Percentiles rank a stretch among this genome's conserved stretches.
These are phyloP conservation scores for Perca flavescens DNA, from an alignment of 2,113 vertebrate species.

Conservation along the genomic window DNA sequence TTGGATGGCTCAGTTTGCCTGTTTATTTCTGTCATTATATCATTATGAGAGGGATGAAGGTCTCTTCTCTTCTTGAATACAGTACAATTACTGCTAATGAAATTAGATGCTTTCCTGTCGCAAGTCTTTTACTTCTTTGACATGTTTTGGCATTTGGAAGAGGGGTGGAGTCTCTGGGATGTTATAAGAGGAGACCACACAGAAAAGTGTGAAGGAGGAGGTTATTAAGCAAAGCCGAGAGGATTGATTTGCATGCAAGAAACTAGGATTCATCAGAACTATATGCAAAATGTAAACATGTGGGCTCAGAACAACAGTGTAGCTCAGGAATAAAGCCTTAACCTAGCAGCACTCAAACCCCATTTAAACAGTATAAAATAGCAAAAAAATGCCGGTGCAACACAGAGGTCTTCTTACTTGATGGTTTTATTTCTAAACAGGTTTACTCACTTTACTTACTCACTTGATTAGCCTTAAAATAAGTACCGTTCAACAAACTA, in stretches of 20 bases:
- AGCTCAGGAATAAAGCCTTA: constrained; percentile 3
- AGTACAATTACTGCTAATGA: constrained; percentile 72
- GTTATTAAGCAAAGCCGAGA: constrained; percentile 16
- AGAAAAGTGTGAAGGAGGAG: constrained; percentile 41
- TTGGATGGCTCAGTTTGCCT: constrained; percentile 43
- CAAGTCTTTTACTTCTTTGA: constrained; percentile 53
- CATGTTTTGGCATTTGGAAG: constrained; percentile 52
- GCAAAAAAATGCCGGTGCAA: too few species aligned
- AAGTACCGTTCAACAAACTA: constrained; percentile 2
- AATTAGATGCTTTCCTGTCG: constrained; percentile 69
- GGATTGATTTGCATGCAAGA: constrained; percentile 2
- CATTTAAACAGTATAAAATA: background rate
- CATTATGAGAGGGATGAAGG: constrained; percentile 64
- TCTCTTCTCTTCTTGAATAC: constrained; percentile 57
- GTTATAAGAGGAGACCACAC: constrained; percentile 61
- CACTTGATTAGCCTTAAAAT: constrained; percentile 7
- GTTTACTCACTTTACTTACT: background rate
- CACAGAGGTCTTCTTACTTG: too few species aligned
- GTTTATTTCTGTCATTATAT: constrained; percentile 51
- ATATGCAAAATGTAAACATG: constrained; percentile 27
- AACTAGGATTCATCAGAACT: constrained; percentile 6
- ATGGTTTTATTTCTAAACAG: background rate
- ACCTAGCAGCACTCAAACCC: background rate
- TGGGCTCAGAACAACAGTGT: background rate
- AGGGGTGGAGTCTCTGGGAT: constrained; percentile 39